A percentile compares a stretch with the other conserved stretches of the same genome.
These are phyloP conservation scores for Rhombomys opimus DNA, from an alignment of 2,113 vertebrate genomes.

Conservation along the genomic window DNA sequence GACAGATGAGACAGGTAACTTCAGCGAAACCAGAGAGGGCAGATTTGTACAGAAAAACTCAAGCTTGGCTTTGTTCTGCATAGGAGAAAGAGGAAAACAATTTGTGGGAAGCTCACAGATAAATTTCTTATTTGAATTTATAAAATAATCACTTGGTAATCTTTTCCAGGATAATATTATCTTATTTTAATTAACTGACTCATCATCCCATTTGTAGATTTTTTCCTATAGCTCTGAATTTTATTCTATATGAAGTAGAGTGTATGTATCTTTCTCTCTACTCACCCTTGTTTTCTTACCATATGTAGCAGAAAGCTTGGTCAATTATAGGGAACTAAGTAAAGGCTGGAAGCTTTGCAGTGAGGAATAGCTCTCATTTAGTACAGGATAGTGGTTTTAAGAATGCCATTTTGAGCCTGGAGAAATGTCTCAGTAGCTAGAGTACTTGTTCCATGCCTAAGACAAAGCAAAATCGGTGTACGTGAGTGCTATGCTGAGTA, in stretches of 20 bases:
- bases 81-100: not conserved
- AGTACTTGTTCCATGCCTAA: not conserved
- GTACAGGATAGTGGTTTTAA: not conserved
- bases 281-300: not conserved
- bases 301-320: not conserved
- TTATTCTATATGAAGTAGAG: not conserved
- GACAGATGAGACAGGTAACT: fast-evolving
- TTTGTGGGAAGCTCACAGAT: not conserved
- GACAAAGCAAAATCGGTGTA: too few relatives aligned
- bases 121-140: not conserved
- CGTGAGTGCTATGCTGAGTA: fast-evolving
- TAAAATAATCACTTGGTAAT: not conserved
- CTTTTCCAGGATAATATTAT: not conserved
- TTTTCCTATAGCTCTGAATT: not conserved
- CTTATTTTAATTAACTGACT: not conserved
- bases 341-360: not conserved
- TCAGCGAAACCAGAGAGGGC: fast-evolving
- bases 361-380: not conserved
- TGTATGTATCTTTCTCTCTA: not conserved
- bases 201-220: not conserved
- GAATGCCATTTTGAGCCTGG: not conserved
- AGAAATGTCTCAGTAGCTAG: not conserved
- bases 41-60: not conserved
- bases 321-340: not conserved
- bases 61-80: not conserved